Evolutionary conservation across 2,113 vertebrate genomes (phyloP).

Genomic region (Trogon melanurus): DNA sequence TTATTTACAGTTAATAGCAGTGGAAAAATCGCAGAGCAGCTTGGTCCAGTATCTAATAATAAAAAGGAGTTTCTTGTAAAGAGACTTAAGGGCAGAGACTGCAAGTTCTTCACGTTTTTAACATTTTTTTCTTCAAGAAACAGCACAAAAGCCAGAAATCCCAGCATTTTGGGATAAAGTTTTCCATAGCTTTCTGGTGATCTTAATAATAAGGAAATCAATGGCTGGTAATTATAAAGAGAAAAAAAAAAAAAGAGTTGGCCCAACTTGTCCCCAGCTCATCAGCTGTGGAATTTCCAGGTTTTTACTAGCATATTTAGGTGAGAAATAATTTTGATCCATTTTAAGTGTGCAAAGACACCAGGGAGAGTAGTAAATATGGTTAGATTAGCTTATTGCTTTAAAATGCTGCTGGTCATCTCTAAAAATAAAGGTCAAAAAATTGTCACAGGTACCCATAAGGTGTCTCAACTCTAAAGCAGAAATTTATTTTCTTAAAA

Average conservation of each 20-base stretch:
- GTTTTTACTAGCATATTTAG: background rate
- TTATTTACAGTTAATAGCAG: conserved; percentile 53
- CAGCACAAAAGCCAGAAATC: conserved; percentile 21
- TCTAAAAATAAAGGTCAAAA: background rate
- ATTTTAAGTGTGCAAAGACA: background rate
- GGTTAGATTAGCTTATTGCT: background rate
- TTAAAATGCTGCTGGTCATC: background rate
- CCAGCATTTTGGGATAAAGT: background rate
- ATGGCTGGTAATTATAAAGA: background rate
- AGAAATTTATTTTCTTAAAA: too few species aligned
- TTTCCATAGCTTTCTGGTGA: conserved; percentile 34
- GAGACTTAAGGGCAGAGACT: conserved; percentile 41
- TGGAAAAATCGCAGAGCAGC: conserved; percentile 35
- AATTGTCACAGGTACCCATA: background rate
- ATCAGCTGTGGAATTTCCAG: background rate
- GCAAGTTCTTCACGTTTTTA: conserved; percentile 15
- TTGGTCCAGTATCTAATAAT: conserved; percentile 37
- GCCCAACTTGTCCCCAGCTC: background rate
- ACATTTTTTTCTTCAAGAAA: conserved; percentile 27
- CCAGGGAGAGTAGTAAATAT: background rate
- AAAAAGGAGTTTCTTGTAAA: conserved; percentile 63
- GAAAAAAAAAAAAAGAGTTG: background rate
- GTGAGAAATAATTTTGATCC: background rate
- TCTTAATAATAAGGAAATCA: background rate
- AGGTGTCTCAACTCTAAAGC: background rate